Conservation (phyloP, 2,888 invertebrate genomes). For the Automeris io region DNA sequence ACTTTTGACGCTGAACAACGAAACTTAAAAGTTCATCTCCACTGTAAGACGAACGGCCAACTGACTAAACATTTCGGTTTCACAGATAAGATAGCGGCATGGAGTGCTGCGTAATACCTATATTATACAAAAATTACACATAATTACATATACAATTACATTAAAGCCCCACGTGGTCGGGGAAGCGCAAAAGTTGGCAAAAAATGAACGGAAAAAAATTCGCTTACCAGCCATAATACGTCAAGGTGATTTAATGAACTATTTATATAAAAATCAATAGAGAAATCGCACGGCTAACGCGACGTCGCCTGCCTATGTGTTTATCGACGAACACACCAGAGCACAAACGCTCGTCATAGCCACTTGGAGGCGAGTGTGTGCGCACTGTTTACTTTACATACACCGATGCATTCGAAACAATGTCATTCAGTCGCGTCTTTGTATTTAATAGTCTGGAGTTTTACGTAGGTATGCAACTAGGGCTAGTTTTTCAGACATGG, state of each 20-base stretch:
- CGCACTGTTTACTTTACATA: neutral
- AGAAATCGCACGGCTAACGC: slow-evolving; percentile 55
- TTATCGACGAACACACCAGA: slow-evolving; percentile 51
- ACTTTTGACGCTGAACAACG: no score
- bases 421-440: slow-evolving; percentile 13
- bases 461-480: slow-evolving; percentile 42
- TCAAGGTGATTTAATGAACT: slow-evolving; percentile 50
- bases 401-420: slow-evolving; percentile 9
- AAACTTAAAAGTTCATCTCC: no score
- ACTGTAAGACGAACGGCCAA: neutral
- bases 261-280: slow-evolving; percentile 64
- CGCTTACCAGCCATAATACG: slow-evolving; percentile 70
- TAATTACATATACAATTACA: neutral
- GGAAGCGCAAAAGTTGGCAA: slow-evolving; percentile 8
- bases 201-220: slow-evolving; percentile 17
- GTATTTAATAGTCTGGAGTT: slow-evolving; percentile 32
- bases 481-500: slow-evolving; percentile 35
- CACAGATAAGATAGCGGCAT: neutral
- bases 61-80: neutral
- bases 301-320: slow-evolving; percentile 47
- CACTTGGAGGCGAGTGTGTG: slow-evolving; percentile 23
- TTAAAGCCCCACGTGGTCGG: no score
- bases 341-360: slow-evolving; percentile 18
- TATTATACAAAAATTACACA: neutral
- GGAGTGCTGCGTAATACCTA: neutral